These are phyloP conservation scores for Drosophila atripex DNA, from an alignment of 2,888 invertebrate species.

Conservation along the genomic window DNA sequence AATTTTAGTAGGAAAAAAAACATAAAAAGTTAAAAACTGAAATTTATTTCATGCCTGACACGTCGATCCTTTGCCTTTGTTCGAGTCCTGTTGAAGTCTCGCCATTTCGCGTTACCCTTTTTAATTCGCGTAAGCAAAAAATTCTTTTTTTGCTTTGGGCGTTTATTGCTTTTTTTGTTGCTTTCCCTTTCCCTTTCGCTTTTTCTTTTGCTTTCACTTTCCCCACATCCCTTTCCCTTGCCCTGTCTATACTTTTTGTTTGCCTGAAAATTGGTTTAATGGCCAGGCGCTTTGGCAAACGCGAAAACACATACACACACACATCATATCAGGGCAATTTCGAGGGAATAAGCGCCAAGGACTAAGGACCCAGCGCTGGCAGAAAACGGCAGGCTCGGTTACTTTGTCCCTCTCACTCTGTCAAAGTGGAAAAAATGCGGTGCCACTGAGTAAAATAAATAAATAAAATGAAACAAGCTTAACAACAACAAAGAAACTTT, in stretches of 20 bases:
- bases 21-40: not conserved
- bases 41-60: not conserved
- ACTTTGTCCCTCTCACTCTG: constrained; percentile 5
- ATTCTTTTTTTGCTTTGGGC: constrained; percentile 22
- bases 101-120: constrained; percentile 15
- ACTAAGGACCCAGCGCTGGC: constrained; percentile 5
- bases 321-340: constrained; percentile 31
- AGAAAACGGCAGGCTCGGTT: constrained; percentile 2
- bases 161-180: not conserved
- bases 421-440: constrained; percentile 39
- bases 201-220: not conserved
- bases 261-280: constrained; percentile 62
- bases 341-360: constrained; percentile 10
- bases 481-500: constrained; percentile 44
- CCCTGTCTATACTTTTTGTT: constrained; percentile 37
- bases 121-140: constrained; percentile 13
- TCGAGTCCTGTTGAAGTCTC: not conserved
- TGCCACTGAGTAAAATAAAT: constrained; percentile 36
- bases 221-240: not conserved
- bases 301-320: constrained; percentile 19
- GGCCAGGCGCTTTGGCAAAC: constrained; percentile 50
- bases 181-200: not conserved
- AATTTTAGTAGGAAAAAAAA: not conserved
- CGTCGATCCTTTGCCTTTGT: not conserved
- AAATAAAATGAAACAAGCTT: constrained; percentile 42